A percentile compares a stretch with the other conserved stretches of the same genome.
These are phyloP conservation scores for Ecliptopera silaceata DNA, from an alignment of 2,888 invertebrate species.

Conservation along the genomic window DNA sequence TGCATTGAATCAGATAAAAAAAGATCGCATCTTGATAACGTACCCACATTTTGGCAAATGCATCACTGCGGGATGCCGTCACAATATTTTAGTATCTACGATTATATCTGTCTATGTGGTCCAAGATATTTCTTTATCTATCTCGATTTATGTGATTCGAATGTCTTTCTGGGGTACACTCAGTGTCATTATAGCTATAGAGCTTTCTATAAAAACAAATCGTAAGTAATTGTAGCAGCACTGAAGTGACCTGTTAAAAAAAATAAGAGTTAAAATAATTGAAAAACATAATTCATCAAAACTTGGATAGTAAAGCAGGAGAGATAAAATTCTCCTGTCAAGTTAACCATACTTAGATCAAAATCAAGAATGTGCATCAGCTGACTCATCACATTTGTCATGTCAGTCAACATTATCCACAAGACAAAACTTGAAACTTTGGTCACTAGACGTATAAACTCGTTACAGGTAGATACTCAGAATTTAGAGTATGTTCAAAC, in stretches of 20 bases:
- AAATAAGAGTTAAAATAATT: neutral
- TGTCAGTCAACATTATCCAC: slow-evolving; percentile 8
- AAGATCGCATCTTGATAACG: slow-evolving; percentile 72
- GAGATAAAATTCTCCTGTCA: slow-evolving; percentile 8
- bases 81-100: slow-evolving; percentile 79
- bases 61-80: slow-evolving; percentile 77
- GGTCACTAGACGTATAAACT: slow-evolving; percentile 5
- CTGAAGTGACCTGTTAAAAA: neutral
- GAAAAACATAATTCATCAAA: neutral
- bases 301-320: neutral
- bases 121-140: slow-evolving; percentile 45
- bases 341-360: slow-evolving; percentile 3
- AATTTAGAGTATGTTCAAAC: slow-evolving; percentile 26
- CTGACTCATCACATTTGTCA: slow-evolving; percentile 15
- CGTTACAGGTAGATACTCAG: slow-evolving; percentile 8
- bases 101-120: slow-evolving; percentile 68
- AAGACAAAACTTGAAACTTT: neutral
- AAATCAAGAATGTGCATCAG: slow-evolving; percentile 15
- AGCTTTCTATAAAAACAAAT: neutral
- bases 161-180: slow-evolving; percentile 19
- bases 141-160: slow-evolving; percentile 25
- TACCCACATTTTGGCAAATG: slow-evolving; percentile 81
- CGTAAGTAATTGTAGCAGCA: too few species aligned
- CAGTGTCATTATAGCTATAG: slow-evolving; percentile 2
- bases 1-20: slow-evolving; percentile 50